Base-by-base conservation (phyloP, 2,888 invertebrate genomes). In the Latheticus oryzae region DNA sequence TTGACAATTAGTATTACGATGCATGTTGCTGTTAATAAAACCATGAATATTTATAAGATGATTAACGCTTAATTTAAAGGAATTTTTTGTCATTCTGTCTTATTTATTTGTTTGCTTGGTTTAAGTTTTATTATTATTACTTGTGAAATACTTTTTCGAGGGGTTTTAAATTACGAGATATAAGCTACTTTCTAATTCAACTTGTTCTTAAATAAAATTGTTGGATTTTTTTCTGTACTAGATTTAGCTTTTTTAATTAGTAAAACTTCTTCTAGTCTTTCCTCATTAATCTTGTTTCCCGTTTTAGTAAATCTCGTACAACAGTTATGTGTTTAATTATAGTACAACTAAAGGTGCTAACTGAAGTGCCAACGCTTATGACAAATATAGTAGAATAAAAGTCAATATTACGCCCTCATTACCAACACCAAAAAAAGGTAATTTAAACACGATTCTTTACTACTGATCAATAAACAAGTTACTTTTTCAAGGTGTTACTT, bases 341-440 rank as follows among this genome's bases (percentile, higher is more conserved):
- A 23, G 19, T 13, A 12, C 8, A 17, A 23, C 9, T 28, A 26
- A 13, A 47, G 35, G 47, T 47, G 47, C 15, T 35, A 47, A 47
- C 33, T 47, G 7, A 8, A 35, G 24, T 35, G 47, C 47, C 47
- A 47, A 47, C 47, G 47, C 33, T 21, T 47, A 23, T 47, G 35
- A 47, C 47, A 47, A 47, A 47, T 35, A 47, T 16, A 32, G 45
- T 17, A 30, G 24, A 35, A 47, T 21, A 47, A 47, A 47, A 33
- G 35, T 47, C 35, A 47, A 47, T 35, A 47, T 7, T 45, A 17
- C 33, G 47, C 47, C 47, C 47, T 24, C 33, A 24, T 47, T 47
- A 47, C 12, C 32, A 15, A 7, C 33, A 21, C 3, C n/a, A 15
- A n/a, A 47, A 47, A 47, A 33, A 35, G 47, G 33, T 11, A 33